Conservation (phyloP, 2,888 invertebrate genomes). For the Acronicta alni region DNA sequence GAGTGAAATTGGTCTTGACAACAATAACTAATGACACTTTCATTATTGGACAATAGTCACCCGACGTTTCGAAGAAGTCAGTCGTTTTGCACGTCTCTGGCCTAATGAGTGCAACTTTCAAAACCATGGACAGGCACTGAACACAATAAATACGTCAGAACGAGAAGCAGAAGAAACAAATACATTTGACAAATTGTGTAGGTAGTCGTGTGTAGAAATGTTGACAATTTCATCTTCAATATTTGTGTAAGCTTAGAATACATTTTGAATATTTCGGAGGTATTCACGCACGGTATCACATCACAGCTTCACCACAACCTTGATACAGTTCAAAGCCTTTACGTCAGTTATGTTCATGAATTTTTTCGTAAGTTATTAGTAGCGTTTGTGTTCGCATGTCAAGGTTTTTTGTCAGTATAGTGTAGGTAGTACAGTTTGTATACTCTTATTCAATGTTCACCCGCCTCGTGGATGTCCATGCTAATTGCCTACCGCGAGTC, state of each 20-base stretch:
- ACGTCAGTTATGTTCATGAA: slow-evolving; percentile 62
- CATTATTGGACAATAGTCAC: slow-evolving; percentile 49
- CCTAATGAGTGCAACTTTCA: slow-evolving; percentile 48
- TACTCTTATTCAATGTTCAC: slow-evolving; percentile 49
- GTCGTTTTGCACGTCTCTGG: slow-evolving; percentile 29
- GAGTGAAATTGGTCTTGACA: slow-evolving; percentile 37
- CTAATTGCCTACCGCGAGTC: slow-evolving; percentile 49
- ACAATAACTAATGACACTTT: slow-evolving; percentile 57
- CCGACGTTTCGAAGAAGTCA: slow-evolving; percentile 24
- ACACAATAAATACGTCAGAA: slow-evolving; percentile 23
- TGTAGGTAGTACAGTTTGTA: background rate
- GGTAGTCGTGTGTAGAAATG: slow-evolving; percentile 1
- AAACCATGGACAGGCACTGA: slow-evolving; percentile 25
- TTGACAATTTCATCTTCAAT: slow-evolving; percentile 9
- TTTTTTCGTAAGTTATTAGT: slow-evolving; percentile 69
- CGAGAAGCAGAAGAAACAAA: slow-evolving; percentile 25
- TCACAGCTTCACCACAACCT: slow-evolving; percentile 62
- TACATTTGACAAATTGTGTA: slow-evolving; percentile 20
- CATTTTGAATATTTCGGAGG: slow-evolving; percentile 26
- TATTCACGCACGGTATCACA: slow-evolving; percentile 24
- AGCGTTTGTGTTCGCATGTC: slow-evolving; percentile 68
- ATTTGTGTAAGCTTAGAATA: slow-evolving; percentile 6
- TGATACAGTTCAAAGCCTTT: slow-evolving; percentile 80
- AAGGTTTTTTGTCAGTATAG: slow-evolving; percentile 69
- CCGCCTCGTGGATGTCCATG: slow-evolving; percentile 47